phyloP scores from a whole-genome alignment of 2,113 vertebrate genomes.

The Sardina pilchardus region DNA sequence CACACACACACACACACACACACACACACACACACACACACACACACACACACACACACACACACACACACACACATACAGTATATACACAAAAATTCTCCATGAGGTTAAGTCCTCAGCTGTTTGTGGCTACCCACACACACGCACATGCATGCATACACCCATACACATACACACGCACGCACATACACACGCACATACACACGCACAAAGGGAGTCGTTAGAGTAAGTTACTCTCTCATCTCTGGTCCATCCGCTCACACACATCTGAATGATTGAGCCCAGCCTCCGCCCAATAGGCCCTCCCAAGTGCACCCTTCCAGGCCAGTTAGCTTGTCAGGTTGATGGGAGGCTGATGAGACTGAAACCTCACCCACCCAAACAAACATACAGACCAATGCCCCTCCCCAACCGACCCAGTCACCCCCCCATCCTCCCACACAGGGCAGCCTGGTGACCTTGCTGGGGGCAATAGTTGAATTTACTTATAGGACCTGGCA shows the following conservation, averaged over 20 bases:
- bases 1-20: neutral
- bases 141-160: neutral
- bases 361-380: conserved; percentile 7
- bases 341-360: conserved; percentile 37
- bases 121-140: neutral
- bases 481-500: conserved; percentile 50
- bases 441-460: conserved; percentile 55
- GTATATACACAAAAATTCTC: conserved; percentile 33
- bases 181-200: neutral
- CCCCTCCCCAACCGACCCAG: neutral
- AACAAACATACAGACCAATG: neutral
- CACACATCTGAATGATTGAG: neutral
- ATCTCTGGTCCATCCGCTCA: neutral
- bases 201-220: no score
- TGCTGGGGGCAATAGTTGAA: conserved; percentile 66
- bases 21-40: conserved; percentile 37
- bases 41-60: neutral
- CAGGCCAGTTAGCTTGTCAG: conserved; percentile 67
- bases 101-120: neutral
- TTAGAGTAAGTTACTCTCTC: no score
- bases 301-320: conserved; percentile 73
- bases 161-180: conserved; percentile 32
- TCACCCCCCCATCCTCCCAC: conserved; percentile 13
- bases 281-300: neutral
- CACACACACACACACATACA: neutral